A percentile compares a stretch with the other conserved stretches of the same genome.
phyloP scores from a whole-genome alignment of 2,888 invertebrate genomes.

The Conchocele bisecta region DNA sequence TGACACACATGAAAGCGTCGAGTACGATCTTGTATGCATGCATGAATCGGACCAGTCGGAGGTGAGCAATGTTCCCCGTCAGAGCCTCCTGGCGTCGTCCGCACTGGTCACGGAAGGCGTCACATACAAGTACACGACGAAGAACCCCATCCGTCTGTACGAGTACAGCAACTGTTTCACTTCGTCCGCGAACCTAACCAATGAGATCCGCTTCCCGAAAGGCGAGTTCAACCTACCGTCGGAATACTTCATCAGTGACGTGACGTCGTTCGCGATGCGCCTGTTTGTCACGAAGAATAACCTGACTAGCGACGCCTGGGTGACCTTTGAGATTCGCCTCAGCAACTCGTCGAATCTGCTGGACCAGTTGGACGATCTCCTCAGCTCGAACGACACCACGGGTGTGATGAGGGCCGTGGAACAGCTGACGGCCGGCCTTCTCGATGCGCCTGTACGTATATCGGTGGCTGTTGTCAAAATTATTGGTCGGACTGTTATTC shows the following conservation, averaged over 20 bases:
- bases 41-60: conserved; percentile 56
- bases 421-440: conserved; percentile 41
- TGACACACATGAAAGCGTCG: conserved; percentile 69
- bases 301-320: conserved; percentile 46
- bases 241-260: conserved; percentile 61
- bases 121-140: conserved; percentile 62
- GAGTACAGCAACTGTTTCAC: conserved; percentile 69
- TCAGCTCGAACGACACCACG: conserved; percentile 57
- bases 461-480: no score
- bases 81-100: conserved; percentile 50
- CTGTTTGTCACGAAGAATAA: conserved; percentile 71
- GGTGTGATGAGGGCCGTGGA: conserved; percentile 60
- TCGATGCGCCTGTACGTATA: conserved; percentile 41
- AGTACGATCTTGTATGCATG: conserved; percentile 73
- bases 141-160: conserved; percentile 68
- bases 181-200: conserved; percentile 44
- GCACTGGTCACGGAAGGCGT: conserved; percentile 60
- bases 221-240: conserved; percentile 72
- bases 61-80: conserved; percentile 30
- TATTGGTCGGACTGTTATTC: no score
- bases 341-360: conserved; percentile 57
- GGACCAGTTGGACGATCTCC: conserved; percentile 56
- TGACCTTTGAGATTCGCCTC: conserved; percentile 58
- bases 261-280: conserved; percentile 68
- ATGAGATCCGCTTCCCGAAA: conserved; percentile 59